Conservation (phyloP, 2,888 invertebrate species). For the Sinhomidia bicolor region DNA sequence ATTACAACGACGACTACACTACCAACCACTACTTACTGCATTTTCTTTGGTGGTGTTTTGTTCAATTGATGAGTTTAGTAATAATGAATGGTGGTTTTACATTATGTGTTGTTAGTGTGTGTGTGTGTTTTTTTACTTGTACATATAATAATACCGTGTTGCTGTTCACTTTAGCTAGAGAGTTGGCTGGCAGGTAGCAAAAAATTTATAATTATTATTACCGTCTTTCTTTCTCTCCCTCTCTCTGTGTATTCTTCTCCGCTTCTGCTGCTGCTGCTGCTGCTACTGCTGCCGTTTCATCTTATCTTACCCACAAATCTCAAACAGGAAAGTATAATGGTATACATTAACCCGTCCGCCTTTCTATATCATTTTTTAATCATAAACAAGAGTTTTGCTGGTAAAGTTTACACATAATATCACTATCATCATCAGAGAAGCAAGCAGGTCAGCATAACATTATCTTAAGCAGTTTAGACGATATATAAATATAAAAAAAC, state of each 20-base stretch:
- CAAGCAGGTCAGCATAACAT: not conserved
- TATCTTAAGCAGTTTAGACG: not conserved
- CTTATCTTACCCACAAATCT: constrained; percentile 57
- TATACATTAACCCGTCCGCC: constrained; percentile 29
- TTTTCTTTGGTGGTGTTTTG: not conserved
- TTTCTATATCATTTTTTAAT: constrained; percentile 33
- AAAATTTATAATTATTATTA: constrained; percentile 72
- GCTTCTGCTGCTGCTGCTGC: constrained; percentile 39
- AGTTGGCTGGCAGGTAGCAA: too few relatives aligned
- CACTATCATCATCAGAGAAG: constrained; percentile 31
- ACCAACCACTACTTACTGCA: too few relatives aligned
- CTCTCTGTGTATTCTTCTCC: too few relatives aligned
- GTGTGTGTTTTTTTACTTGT: not conserved
- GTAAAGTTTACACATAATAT: constrained; percentile 39
- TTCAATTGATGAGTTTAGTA: constrained; percentile 68
- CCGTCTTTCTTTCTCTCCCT: constrained; percentile 43
- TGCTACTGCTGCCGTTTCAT: not conserved
- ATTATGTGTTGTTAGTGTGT: not conserved
- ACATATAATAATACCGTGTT: not conserved
- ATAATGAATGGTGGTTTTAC: constrained; percentile 65
- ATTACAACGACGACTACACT: too few relatives aligned
- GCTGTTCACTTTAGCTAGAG: not conserved
- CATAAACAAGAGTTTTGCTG: constrained; percentile 46
- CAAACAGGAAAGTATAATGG: constrained; percentile 54
- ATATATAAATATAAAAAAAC: not conserved